Conservation (phyloP, 2,888 invertebrate species). For the Drosophila mercatorum region DNA sequence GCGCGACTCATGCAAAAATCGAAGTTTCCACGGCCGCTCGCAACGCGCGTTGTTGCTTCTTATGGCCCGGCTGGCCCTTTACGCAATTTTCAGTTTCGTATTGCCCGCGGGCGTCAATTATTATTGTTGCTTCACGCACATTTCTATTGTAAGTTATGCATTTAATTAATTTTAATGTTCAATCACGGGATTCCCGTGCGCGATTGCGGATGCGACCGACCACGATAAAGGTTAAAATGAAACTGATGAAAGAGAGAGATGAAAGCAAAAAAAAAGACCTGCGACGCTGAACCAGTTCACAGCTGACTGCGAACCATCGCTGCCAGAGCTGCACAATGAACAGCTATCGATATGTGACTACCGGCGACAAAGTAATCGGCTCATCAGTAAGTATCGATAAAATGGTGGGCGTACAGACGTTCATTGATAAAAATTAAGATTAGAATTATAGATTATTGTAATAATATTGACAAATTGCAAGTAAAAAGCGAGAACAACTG, state of each 20-base stretch:
- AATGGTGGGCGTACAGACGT: conserved; percentile 68
- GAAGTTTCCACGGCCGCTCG: conserved; percentile 69
- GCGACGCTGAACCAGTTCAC: conserved; percentile 46
- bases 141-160: conserved; percentile 44
- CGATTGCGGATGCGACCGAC: conserved; percentile 1
- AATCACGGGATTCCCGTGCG: conserved; percentile 31
- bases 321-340: conserved; percentile 11
- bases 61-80: conserved; percentile 11
- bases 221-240: conserved; percentile 49
- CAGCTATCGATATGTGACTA: conserved; percentile 6
- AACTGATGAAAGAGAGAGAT: conserved; percentile 48
- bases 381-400: conserved; percentile 38
- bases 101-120: conserved; percentile 25
- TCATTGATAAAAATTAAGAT: conserved; percentile 65
- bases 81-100: conserved; percentile 25
- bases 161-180: conserved; percentile 59
- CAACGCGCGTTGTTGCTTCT: conserved; percentile 42
- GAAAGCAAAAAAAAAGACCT: conserved; percentile 30
- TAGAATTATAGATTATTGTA: conserved; percentile 17
- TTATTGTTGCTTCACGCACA: conserved; percentile 48
- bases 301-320: conserved; percentile 29
- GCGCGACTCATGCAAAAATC: conserved; percentile 64
- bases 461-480: conserved; percentile 10
- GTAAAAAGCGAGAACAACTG: conserved; percentile 3
- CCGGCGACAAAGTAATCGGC: conserved; percentile 23